Percentiles rank a stretch among this genome's conserved stretches.
These are phyloP conservation scores for Alosa alosa DNA, from an alignment of 2,113 vertebrate genomes.

Conservation along the genomic window DNA sequence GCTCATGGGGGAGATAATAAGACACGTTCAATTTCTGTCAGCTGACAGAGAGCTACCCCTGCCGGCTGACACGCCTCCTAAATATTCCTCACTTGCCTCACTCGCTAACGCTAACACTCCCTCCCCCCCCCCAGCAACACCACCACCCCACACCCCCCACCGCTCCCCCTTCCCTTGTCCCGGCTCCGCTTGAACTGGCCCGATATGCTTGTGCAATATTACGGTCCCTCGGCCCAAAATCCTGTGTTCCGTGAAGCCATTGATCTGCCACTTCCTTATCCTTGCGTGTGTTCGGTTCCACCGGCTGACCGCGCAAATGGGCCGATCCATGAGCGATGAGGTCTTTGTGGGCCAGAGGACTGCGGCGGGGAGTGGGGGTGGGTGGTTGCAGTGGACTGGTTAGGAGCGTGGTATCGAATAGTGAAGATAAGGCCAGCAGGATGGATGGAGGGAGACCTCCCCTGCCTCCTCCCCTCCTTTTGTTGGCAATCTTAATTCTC, in stretches of 20 bases:
- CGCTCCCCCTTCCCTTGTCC: slow-evolving; percentile 17
- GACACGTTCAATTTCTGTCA: slow-evolving; percentile 56
- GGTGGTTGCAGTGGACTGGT: background rate
- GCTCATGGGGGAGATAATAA: slow-evolving; percentile 56
- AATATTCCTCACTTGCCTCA: slow-evolving; percentile 37
- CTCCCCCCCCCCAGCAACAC: background rate
- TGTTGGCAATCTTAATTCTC: slow-evolving; percentile 23
- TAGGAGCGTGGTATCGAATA: background rate
- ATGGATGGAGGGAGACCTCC: slow-evolving; percentile 15
- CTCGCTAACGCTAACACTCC: slow-evolving; percentile 18
- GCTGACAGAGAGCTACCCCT: slow-evolving; percentile 50
- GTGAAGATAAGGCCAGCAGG: slow-evolving; percentile 28
- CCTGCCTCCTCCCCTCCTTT: background rate
- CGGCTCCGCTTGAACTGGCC: slow-evolving; percentile 19
- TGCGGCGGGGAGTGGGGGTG: background rate
- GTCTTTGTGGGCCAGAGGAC: slow-evolving; percentile 24
- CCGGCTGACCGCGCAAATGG: slow-evolving; percentile 33
- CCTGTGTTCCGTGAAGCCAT: slow-evolving; percentile 24
- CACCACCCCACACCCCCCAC: background rate
- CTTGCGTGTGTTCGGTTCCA: slow-evolving; percentile 19
- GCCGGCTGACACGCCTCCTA: slow-evolving; percentile 43
- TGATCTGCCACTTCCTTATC: slow-evolving; percentile 35
- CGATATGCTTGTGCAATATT: slow-evolving; percentile 30
- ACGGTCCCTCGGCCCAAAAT: slow-evolving; percentile 29
- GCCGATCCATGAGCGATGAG: slow-evolving; percentile 27